Base-by-base conservation (phyloP, 2,113 vertebrate species). In the Bubo scandiacus region DNA sequence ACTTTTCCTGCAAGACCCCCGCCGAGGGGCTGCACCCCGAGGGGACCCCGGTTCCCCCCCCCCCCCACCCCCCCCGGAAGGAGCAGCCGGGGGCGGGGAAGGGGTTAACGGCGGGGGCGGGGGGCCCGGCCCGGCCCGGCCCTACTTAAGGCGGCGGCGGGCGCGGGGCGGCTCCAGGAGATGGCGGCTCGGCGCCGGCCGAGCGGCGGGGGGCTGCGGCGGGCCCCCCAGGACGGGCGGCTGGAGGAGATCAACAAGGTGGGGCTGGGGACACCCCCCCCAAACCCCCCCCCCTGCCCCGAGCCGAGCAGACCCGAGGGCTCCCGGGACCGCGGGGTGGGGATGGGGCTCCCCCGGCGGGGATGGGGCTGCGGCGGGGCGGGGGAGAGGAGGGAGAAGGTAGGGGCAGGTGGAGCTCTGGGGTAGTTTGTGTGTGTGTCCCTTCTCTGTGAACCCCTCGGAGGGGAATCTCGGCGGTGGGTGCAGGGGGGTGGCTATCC, bases 241-340 rank as follows among this genome's bases (percentile, higher is more conserved):
- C 83, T 99, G 95, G 99, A 99, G 6, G 98, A 99, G 96, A 98
- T 99, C 91, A 99, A 99, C 96, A 97, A 99, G 99, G 99, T 99
- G 86, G 62, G 86, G 94, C 23, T 18, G 61, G n/a, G 82, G 40
- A 43, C 42, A 43, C 30, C n/a, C 26, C 18, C 26, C 18, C 66
- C 65, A 51, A 45, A 79, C 1, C 52, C 23, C 17, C 17, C 7
- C 16, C 43, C 43, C n/a, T n/a, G n/a, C n/a, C n/a, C n/a, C n/a
- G n/a, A n/a, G n/a, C n/a, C n/a, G n/a, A n/a, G n/a, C n/a, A n/a
- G n/a, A n/a, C n/a, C n/a, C n/a, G n/a, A n/a, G n/a, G n/a, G n/a
- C 43, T 45, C 43, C 43, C 43, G 43, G 45, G 45, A 43, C 42
- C 42, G 42, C 42, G 42, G 45, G 45, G 45, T 17, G 43, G 66